Percentiles rank a stretch among this genome's conserved stretches.
phyloP scores from a whole-genome alignment of 2,888 invertebrate species.

The Cordylochernes scorpioides region DNA sequence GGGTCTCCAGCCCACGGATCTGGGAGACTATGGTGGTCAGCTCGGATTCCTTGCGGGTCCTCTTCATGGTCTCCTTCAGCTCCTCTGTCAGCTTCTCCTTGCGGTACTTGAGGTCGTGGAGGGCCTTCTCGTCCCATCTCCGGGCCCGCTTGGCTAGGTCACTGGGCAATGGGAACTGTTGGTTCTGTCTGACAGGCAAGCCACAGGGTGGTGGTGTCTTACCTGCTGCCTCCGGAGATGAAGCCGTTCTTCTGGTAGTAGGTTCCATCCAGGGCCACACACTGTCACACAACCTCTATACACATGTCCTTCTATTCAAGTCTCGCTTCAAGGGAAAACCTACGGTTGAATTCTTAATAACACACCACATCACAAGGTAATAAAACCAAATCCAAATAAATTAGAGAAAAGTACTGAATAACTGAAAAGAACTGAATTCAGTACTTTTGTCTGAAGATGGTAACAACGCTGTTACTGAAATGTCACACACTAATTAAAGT shows the following conservation, averaged over 20 bases:
- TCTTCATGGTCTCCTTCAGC: constrained; percentile 72
- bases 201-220: too few species aligned
- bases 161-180: constrained; percentile 20
- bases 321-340: too few species aligned
- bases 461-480: too few species aligned
- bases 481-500: too few species aligned
- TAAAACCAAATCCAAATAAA: too few species aligned
- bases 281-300: constrained; percentile 31
- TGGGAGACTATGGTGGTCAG: constrained; percentile 87
- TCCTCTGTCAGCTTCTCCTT: constrained; percentile 73
- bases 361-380: too few species aligned
- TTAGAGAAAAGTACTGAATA: too few species aligned
- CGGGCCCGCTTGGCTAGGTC: constrained; percentile 79
- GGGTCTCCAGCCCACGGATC: constrained; percentile 71
- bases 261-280: constrained; percentile 89
- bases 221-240: constrained; percentile 45
- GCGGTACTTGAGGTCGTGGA: constrained; percentile 61
- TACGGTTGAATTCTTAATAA: too few species aligned
- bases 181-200: too few species aligned
- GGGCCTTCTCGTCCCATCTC: constrained; percentile 94
- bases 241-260: constrained; percentile 97
- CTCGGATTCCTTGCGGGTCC: constrained; percentile 89
- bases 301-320: too few species aligned
- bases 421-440: too few species aligned
- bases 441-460: too few species aligned